These are phyloP conservation scores for Tetraodon nigroviridis DNA, from an alignment of 2,113 vertebrate genomes.

Conservation along the genomic window DNA sequence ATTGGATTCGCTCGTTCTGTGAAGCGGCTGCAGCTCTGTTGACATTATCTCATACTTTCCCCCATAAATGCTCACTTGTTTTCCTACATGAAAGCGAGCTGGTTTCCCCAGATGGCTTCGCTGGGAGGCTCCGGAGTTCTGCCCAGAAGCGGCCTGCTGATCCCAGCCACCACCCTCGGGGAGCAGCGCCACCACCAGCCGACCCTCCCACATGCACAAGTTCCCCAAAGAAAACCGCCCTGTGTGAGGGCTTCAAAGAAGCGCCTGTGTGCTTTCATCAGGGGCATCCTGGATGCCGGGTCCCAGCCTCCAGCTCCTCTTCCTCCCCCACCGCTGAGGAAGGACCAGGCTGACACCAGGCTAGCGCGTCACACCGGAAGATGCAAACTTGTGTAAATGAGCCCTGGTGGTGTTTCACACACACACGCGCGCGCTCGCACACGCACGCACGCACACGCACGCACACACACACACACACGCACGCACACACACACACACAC, in stretches of 20 bases:
- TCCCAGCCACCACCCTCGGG: slow-evolving; percentile 42
- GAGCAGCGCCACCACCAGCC: slow-evolving; percentile 34
- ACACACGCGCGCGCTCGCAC: slow-evolving; percentile 32
- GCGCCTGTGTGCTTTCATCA: slow-evolving; percentile 8
- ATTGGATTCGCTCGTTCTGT: slow-evolving; percentile 23
- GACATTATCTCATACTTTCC: slow-evolving; percentile 10
- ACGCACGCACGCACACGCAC: slow-evolving; percentile 24
- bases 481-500: slow-evolving; percentile 26
- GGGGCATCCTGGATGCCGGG: slow-evolving; percentile 20
- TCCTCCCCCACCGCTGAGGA: slow-evolving; percentile 23
- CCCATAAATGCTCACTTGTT: slow-evolving; percentile 51
- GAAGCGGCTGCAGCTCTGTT: slow-evolving; percentile 23
- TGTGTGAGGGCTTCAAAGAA: slow-evolving; percentile 58
- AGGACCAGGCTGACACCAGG: not conserved
- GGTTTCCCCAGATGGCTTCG: slow-evolving; percentile 23
- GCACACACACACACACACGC: slow-evolving; percentile 26
- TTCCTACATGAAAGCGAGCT: slow-evolving; percentile 50
- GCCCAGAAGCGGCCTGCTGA: slow-evolving; percentile 44
- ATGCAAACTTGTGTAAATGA: slow-evolving; percentile 14
- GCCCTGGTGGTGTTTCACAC: slow-evolving; percentile 37
- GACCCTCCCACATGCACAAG: too few relatives aligned
- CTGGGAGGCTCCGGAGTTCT: slow-evolving; percentile 16
- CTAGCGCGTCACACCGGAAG: too few relatives aligned
- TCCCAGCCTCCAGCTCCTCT: slow-evolving; percentile 35
- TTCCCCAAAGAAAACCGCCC: slow-evolving; percentile 39